These are phyloP conservation scores for Mus minutoides DNA, from an alignment of 2,797 vertebrate species.

Conservation along the genomic window DNA sequence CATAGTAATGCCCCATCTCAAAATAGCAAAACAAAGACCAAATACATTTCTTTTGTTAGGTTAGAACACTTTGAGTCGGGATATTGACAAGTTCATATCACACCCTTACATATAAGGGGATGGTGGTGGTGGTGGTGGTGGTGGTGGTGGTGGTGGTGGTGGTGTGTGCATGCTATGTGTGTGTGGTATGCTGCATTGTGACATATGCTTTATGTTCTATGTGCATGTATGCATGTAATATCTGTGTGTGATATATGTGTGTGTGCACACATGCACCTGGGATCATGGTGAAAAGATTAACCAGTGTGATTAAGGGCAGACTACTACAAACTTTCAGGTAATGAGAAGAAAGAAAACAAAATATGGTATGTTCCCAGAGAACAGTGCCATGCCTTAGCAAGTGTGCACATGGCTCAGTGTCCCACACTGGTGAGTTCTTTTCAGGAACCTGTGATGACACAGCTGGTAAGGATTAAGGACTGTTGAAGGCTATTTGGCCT, in stretches of 20 bases:
- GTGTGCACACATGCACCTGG: not conserved
- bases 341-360: not conserved
- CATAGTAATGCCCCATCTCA: not conserved
- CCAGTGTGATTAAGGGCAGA: not conserved
- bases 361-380: not conserved
- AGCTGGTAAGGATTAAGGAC: slow-evolving; percentile 48
- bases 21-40: not conserved
- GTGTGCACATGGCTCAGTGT: not conserved
- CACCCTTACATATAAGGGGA: not conserved
- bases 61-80: not conserved
- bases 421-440: not conserved
- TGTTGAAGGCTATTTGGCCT: slow-evolving; percentile 9
- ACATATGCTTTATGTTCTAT: not conserved
- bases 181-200: not conserved
- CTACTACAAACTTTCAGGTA: not conserved
- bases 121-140: not conserved
- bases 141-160: not conserved
- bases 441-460: not conserved
- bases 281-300: not conserved
- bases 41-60: not conserved
- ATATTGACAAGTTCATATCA: not conserved
- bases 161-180: not conserved
- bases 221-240: not conserved
- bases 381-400: not conserved
- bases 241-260: not conserved